Evolutionary conservation across 2,888 invertebrate genomes (phyloP).

Genomic region (Fragum fragum): DNA sequence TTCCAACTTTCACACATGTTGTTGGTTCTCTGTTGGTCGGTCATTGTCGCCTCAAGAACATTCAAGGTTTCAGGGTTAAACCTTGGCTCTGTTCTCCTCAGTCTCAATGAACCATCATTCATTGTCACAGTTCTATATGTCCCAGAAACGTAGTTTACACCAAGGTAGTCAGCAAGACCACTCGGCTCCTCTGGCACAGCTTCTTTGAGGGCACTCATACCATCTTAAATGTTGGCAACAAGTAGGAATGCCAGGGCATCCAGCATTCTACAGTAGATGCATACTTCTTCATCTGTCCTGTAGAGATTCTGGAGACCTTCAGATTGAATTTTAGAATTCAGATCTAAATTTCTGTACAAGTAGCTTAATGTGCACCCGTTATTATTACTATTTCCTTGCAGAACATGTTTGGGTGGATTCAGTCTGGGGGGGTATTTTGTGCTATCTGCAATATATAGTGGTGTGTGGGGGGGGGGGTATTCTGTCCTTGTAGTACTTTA

Average conservation of each 20-base stretch:
- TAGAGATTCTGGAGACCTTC: neutral
- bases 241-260: neutral
- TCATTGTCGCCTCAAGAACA: neutral
- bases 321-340: neutral
- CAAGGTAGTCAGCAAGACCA: neutral
- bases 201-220: neutral
- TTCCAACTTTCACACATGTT: neutral
- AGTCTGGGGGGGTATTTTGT: too few species aligned
- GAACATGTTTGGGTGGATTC: too few species aligned
- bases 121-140: neutral
- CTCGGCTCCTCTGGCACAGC: neutral
- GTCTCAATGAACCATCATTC: neutral
- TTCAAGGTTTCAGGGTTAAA: neutral
- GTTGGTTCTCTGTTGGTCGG: neutral
- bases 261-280: neutral
- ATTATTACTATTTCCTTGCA: too few species aligned
- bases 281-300: neutral
- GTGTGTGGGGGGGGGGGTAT: too few species aligned
- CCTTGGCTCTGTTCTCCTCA: neutral
- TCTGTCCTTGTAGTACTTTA: too few species aligned
- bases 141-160: neutral
- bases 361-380: too few species aligned
- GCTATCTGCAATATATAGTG: too few species aligned
- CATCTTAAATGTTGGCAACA: neutral
- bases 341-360: too few species aligned